Evolutionary conservation across 2,888 invertebrate genomes (phyloP).

Genomic region (Microplitis deprimator): DNA sequence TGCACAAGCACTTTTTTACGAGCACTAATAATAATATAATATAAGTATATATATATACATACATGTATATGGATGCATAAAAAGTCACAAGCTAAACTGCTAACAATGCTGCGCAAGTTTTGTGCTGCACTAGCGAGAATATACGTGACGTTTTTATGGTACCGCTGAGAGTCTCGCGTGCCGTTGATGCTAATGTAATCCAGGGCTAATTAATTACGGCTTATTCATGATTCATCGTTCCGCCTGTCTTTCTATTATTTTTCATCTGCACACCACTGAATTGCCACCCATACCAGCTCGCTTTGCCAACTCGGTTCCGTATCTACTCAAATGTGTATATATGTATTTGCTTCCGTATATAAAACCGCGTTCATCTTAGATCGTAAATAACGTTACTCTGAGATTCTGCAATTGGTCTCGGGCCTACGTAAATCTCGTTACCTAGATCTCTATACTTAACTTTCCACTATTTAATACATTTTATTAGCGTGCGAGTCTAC

Average conservation of each 20-base stretch:
- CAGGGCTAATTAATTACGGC: slow-evolving; percentile 64
- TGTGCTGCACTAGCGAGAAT: slow-evolving; percentile 54
- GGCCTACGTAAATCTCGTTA: slow-evolving; percentile 26
- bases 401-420: background rate
- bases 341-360: slow-evolving; percentile 2
- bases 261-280: slow-evolving; percentile 3
- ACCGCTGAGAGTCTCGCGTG: slow-evolving; percentile 63
- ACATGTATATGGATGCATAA: slow-evolving; percentile 23
- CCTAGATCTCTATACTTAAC: background rate
- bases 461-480: background rate
- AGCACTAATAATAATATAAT: background rate
- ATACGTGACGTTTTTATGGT: slow-evolving; percentile 65
- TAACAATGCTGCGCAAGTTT: slow-evolving; percentile 54
- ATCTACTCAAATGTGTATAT: slow-evolving; percentile 11
- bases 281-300: background rate
- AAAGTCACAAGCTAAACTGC: slow-evolving; percentile 50
- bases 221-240: slow-evolving; percentile 64
- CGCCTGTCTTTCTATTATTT: slow-evolving; percentile 19
- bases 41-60: slow-evolving; percentile 17
- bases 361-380: background rate
- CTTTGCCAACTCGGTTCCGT: slow-evolving; percentile 42
- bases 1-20: slow-evolving; percentile 34
- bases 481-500: background rate
- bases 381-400: slow-evolving; percentile 25
- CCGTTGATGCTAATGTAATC: slow-evolving; percentile 62